A percentile compares a stretch with the other conserved stretches of the same genome.
Conservation (phyloP, 2,797 vertebrate genomes). For the Darevskia nairensis region DNA sequence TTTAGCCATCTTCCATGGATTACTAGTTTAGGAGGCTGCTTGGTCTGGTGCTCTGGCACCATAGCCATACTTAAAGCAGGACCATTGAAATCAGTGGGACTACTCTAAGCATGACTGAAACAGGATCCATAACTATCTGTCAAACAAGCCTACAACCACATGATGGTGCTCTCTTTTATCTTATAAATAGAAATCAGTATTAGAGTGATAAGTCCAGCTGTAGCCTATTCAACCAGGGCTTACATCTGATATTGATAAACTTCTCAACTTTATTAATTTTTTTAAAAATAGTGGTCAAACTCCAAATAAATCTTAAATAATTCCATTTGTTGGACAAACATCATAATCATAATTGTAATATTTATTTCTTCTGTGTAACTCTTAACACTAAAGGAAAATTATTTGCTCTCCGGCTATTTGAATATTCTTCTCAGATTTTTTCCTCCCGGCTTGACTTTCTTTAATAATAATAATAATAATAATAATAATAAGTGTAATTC, state of each 20-base stretch:
- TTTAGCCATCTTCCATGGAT: no score
- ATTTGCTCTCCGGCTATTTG: neutral
- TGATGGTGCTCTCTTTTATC: no score
- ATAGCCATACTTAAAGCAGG: no score
- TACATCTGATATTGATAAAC: neutral
- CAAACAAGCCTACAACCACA: no score
- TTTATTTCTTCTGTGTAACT: neutral
- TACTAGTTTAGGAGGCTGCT: no score
- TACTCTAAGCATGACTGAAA: no score
- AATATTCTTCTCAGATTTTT: neutral
- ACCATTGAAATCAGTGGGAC: no score
- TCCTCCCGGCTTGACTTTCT: neutral
- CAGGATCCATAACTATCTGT: no score
- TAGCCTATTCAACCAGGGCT: neutral
- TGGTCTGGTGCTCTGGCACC: no score
- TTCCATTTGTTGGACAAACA: neutral
- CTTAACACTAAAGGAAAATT: neutral
- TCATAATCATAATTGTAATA: neutral
- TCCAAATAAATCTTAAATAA: slow-evolving; percentile 20
- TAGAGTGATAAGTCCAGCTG: neutral
- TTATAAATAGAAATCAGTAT: no score
- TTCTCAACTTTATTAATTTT: neutral
- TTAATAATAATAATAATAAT: neutral
- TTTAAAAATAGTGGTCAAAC: neutral
- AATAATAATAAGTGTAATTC: neutral